Percentiles rank a stretch among this genome's conserved stretches.
These are phyloP conservation scores for Aphrophora alni DNA, from an alignment of 2,888 invertebrate species.

Conservation along the genomic window DNA sequence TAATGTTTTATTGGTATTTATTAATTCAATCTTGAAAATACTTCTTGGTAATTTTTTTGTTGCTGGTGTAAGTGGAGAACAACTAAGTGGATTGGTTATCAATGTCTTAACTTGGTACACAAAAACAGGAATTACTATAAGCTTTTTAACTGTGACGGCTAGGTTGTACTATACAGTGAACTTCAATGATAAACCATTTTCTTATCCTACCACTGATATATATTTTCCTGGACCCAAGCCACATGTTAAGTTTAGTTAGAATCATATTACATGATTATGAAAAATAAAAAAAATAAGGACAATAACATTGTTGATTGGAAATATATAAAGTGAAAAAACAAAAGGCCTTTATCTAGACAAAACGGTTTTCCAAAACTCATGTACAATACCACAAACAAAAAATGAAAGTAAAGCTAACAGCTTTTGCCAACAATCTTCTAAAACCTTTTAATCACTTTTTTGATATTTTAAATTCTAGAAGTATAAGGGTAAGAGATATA, in stretches of 20 bases:
- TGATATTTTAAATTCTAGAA: neutral
- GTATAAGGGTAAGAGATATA: neutral
- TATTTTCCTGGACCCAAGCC: neutral
- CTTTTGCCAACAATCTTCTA: neutral
- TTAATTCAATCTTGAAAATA: slow-evolving; percentile 18
- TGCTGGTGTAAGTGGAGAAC: slow-evolving; percentile 13
- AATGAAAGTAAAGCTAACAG: neutral
- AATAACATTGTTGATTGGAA: neutral
- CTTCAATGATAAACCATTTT: too few relatives aligned
- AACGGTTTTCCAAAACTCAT: too few relatives aligned
- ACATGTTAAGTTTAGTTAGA: neutral
- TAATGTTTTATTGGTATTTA: slow-evolving; percentile 23
- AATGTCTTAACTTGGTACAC: slow-evolving; percentile 8
- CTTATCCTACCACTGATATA: too few relatives aligned
- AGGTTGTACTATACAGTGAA: too few relatives aligned
- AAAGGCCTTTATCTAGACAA: too few relatives aligned
- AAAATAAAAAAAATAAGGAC: neutral
- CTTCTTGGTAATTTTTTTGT: slow-evolving; percentile 23
- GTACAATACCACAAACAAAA: too few relatives aligned
- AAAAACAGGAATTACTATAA: neutral
- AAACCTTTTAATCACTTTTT: neutral
- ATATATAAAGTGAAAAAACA: neutral
- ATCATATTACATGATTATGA: neutral
- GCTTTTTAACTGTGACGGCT: neutral
- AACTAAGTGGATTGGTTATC: slow-evolving; percentile 11